Evolutionary conservation across 2,113 vertebrate species (phyloP).

Genomic region (Tachuris rubrigastra): DNA sequence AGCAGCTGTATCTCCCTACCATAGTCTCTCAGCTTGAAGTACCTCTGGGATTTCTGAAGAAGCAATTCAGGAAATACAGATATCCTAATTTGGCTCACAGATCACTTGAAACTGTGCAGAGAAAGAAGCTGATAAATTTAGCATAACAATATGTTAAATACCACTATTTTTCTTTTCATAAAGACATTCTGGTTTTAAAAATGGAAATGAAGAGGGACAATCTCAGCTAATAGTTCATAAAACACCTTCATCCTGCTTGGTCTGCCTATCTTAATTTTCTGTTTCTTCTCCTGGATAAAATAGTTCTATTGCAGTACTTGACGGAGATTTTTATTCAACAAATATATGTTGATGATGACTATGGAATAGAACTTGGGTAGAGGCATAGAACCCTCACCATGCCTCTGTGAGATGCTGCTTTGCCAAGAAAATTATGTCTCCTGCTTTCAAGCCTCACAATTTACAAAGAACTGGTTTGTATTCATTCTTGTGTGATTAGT

Average conservation of each 20-base stretch:
- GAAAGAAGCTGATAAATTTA: background rate
- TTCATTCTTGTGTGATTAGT: background rate
- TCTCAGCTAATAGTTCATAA: background rate
- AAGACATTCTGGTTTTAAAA: background rate
- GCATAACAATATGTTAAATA: background rate
- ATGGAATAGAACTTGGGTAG: background rate
- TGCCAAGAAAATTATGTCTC: background rate
- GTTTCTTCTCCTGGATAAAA: background rate
- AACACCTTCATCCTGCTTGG: background rate
- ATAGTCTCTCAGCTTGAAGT: background rate
- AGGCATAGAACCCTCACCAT: background rate
- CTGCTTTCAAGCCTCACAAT: fast-evolving
- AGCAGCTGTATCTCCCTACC: background rate
- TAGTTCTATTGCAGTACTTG: background rate
- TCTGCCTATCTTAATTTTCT: background rate
- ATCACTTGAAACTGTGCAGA: background rate
- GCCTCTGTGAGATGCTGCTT: background rate
- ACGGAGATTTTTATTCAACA: background rate
- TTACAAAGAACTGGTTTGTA: background rate
- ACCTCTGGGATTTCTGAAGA: background rate
- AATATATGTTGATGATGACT: background rate
- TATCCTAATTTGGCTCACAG: background rate
- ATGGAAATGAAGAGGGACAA: background rate
- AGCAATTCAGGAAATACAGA: background rate
- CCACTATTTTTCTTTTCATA: background rate